Conservation (phyloP, 2,113 vertebrate species). For the Phrynosoma platyrhinos region DNA sequence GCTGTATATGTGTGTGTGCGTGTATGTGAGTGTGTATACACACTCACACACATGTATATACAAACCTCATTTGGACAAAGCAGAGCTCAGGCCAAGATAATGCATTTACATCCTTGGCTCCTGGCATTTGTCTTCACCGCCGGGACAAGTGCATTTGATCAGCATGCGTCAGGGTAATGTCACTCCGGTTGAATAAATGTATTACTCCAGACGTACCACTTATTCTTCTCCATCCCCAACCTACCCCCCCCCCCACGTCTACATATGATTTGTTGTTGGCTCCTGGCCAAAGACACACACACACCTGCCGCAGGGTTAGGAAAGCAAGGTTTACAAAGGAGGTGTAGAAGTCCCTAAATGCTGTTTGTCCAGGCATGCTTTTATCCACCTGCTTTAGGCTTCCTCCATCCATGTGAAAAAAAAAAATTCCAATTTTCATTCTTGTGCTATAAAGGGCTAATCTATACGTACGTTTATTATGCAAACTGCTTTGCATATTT, state of each 20-base stretch:
- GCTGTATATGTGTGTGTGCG: neutral
- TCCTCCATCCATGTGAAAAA: neutral
- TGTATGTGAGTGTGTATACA: neutral
- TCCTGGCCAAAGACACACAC: neutral
- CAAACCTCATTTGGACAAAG: neutral
- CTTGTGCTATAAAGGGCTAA: too few species aligned
- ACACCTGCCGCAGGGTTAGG: neutral
- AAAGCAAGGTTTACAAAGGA: neutral
- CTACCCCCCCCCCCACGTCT: neutral
- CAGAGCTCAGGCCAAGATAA: neutral
- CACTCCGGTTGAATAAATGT: constrained; percentile 23
- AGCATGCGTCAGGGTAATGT: neutral
- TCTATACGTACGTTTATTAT: too few species aligned
- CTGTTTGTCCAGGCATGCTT: neutral
- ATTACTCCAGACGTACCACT: constrained; percentile 9
- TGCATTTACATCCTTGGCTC: neutral
- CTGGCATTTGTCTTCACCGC: constrained; percentile 39
- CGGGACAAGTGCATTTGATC: constrained; percentile 24
- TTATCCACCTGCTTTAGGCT: neutral
- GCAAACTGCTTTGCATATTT: too few species aligned
- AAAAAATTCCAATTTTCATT: too few species aligned
- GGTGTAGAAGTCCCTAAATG: neutral
- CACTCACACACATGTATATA: neutral
- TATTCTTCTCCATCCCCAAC: neutral
- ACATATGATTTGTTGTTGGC: neutral